Evolutionary conservation across 2,797 vertebrate genomes (phyloP), one percentile per base, ranked within the genome.

Genomic region (Protonibea diacanthus): DNA sequence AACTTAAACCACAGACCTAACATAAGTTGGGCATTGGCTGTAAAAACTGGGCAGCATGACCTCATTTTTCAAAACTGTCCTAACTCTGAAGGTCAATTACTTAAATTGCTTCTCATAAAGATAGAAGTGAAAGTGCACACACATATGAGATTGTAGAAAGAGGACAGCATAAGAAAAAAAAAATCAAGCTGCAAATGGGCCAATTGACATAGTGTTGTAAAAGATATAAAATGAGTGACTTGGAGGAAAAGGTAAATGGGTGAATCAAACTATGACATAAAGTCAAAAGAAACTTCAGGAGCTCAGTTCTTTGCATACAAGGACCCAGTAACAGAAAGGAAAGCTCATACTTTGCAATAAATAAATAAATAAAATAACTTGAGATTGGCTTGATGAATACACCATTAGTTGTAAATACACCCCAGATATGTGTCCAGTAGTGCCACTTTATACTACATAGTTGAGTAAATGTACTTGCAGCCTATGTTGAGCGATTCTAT

Each of bases 261-360:
- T 27, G 48, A 11, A 10, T 65, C 40, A 44, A 59, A 58, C 63
- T 23, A 45, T 67, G 20, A 60, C 21, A 45, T 10, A 66, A 33
- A 52, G 18, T 18, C 13, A 44, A 6, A 21, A 15, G 18, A 64
- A 47, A 33, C 18, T 45, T 67, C 38, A 60, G 38, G 18, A 44
- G 27, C 27, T 59, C 1, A 1, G 23, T 20, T 17, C 17, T 61
- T 13, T 42, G 3, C 29, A 38, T 21, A 47, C 40, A 7, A 62
- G 17, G 52, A 29, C 10, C 56, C 45, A 51, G 29, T 49, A 49
- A 49, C 2, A 51, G 29, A 69, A 48, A 51, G 38, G 58, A 21
- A 7, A 23, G 53, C 10, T 2, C 12, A 45, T 4, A 63, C 33
- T 64, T 20, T 23, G 20, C 20, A 56, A 13, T 25, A 27, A 27